These are phyloP conservation scores for Acleris holmiana DNA, from an alignment of 2,888 invertebrate genomes.

Conservation along the genomic window DNA sequence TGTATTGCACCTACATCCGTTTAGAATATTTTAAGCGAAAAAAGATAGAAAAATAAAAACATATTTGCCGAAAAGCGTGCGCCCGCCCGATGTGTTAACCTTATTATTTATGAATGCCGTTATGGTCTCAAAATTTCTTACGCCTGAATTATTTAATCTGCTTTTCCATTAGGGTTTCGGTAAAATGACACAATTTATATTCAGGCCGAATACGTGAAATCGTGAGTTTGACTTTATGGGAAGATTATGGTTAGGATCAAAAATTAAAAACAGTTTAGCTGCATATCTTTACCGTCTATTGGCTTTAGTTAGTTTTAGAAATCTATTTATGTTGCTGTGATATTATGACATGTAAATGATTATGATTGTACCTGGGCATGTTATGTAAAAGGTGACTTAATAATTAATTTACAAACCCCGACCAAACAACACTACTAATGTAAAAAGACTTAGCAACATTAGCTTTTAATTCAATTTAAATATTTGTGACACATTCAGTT, in stretches of 20 bases:
- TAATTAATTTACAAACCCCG: no score
- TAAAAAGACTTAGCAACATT: no score
- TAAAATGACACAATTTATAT: slow-evolving; percentile 81
- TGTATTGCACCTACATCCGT: slow-evolving; percentile 65
- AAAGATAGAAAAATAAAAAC: slow-evolving; percentile 46
- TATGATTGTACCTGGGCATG: no score
- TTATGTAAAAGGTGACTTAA: no score
- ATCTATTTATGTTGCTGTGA: no score
- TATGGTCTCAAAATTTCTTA: slow-evolving; percentile 80
- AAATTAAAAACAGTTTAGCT: slow-evolving; percentile 61
- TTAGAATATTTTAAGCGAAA: slow-evolving; percentile 61
- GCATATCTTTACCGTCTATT: neutral
- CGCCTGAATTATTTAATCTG: slow-evolving; percentile 81
- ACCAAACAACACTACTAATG: no score
- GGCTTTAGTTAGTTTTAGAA: slow-evolving; percentile 30
- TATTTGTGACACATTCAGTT: no score
- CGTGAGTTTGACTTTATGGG: slow-evolving; percentile 71
- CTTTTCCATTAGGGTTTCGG: slow-evolving; percentile 81
- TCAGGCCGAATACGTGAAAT: slow-evolving; percentile 64
- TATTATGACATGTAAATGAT: no score
- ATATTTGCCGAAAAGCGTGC: slow-evolving; percentile 43
- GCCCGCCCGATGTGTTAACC: slow-evolving; percentile 66
- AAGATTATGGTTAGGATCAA: slow-evolving; percentile 72
- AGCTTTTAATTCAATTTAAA: no score
- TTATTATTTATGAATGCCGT: slow-evolving; percentile 78